These are phyloP conservation scores for Odontophorus gujanensis DNA, from an alignment of 2,113 vertebrate genomes.

Conservation along the genomic window DNA sequence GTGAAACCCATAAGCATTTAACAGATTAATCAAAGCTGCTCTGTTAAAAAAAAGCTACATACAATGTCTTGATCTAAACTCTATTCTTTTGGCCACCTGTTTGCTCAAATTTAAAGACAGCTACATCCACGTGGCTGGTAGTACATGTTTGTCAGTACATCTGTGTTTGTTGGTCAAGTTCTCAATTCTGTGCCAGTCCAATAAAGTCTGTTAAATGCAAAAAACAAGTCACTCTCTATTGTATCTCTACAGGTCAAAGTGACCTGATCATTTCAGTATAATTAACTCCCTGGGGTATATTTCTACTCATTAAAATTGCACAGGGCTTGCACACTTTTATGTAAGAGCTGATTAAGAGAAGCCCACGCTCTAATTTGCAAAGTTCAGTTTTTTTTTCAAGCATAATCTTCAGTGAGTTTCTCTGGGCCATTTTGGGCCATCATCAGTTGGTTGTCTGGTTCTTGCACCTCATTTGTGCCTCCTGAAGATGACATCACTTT, in stretches of 20 bases:
- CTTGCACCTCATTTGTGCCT: background rate
- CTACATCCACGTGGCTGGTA: background rate
- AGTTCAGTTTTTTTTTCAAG: accelerated
- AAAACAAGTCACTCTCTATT: background rate
- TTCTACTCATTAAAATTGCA: background rate
- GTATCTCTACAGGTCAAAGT: background rate
- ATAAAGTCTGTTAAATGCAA: background rate
- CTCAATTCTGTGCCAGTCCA: background rate
- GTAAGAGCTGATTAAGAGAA: background rate
- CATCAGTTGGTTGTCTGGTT: background rate
- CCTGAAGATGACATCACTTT: background rate
- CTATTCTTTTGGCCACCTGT: background rate
- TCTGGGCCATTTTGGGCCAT: background rate
- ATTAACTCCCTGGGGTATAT: background rate
- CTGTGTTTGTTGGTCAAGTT: background rate
- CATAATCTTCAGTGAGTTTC: background rate
- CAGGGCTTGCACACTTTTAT: background rate
- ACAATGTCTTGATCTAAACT: background rate
- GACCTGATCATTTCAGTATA: background rate
- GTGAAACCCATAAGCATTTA: slow-evolving; percentile 18
- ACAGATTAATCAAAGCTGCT: background rate
- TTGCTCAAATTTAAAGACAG: background rate
- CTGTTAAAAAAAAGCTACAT: background rate
- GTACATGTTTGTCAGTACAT: accelerated
- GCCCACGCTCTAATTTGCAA: background rate